Conservation (phyloP, 2,888 invertebrate species). For the Conomelus anceps region DNA sequence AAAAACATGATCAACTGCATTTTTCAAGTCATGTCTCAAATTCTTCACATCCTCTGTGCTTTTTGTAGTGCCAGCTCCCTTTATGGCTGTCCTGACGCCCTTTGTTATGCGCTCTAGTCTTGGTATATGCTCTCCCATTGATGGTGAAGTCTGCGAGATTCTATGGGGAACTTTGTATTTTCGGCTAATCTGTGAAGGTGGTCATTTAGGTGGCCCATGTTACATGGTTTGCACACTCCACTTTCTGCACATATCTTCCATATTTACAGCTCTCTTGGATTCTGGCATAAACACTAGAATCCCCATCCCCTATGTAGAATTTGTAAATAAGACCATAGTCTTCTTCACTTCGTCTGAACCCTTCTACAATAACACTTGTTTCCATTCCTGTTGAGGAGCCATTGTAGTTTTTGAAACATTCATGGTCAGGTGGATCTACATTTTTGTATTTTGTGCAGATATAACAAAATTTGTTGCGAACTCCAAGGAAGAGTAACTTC, state of each 20-base stretch:
- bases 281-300: conserved; percentile 37
- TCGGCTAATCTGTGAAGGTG: conserved; percentile 15
- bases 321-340: conserved; percentile 37
- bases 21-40: conserved; percentile 17
- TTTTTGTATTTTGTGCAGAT: neutral
- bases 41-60: neutral
- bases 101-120: neutral
- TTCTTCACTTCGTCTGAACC: conserved; percentile 35
- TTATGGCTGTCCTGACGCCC: conserved; percentile 4
- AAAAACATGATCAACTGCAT: conserved; percentile 34
- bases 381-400: conserved; percentile 39
- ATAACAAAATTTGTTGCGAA: neutral
- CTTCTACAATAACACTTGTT: conserved; percentile 38
- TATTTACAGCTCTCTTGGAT: conserved; percentile 34
- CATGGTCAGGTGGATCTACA: neutral
- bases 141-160: neutral
- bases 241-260: conserved; percentile 34
- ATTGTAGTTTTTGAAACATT: conserved; percentile 38
- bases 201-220: conserved; percentile 15
- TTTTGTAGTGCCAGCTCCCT: conserved; percentile 1
- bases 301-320: conserved; percentile 39
- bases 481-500: neutral
- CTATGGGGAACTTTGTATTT: neutral
- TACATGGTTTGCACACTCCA: conserved; percentile 39
- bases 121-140: neutral